Percentiles rank a stretch among this genome's conserved stretches.
These are phyloP conservation scores for Oophaga pumilio DNA, from an alignment of 2,113 vertebrate genomes.

Conservation along the genomic window DNA sequence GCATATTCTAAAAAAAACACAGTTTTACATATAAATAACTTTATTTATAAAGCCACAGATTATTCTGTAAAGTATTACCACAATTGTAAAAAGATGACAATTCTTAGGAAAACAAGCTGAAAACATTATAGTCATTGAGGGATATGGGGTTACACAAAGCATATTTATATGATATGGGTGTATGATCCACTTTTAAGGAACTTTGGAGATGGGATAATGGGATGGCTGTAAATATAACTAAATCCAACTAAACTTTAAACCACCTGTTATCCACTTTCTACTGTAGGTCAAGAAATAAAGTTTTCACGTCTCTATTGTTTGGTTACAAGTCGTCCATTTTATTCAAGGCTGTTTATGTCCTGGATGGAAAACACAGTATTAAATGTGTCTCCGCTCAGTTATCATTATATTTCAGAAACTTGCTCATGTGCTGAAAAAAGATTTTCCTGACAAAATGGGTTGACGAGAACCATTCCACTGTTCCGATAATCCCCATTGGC, in stretches of 20 bases:
- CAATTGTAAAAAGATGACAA: slow-evolving; percentile 89
- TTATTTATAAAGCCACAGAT: slow-evolving; percentile 90
- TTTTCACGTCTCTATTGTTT: neutral
- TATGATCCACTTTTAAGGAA: slow-evolving; percentile 47
- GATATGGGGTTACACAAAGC: slow-evolving; percentile 77
- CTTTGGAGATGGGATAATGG: neutral
- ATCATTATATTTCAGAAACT: slow-evolving; percentile 83
- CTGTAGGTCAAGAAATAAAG: neutral
- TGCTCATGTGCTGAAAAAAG: slow-evolving; percentile 92
- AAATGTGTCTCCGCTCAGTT: neutral
- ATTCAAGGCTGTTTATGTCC: slow-evolving; percentile 67
- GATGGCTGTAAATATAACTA: slow-evolving; percentile 22
- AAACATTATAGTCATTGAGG: slow-evolving; percentile 67
- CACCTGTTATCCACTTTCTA: slow-evolving; percentile 22
- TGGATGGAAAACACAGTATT: slow-evolving; percentile 49
- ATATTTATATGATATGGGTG: slow-evolving; percentile 79
- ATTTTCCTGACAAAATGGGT: slow-evolving; percentile 97
- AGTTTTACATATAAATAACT: slow-evolving; percentile 83
- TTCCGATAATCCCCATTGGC: slow-evolving; percentile 92
- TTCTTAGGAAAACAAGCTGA: slow-evolving; percentile 74
- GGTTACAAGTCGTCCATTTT: slow-evolving; percentile 1
- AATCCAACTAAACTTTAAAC: slow-evolving; percentile 39
- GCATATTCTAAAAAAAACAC: neutral
- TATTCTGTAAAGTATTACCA: slow-evolving; percentile 85
- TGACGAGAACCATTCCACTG: slow-evolving; percentile 95